These are phyloP conservation scores for Australoheros scitulus DNA, from an alignment of 2,113 vertebrate genomes.

Conservation along the genomic window DNA sequence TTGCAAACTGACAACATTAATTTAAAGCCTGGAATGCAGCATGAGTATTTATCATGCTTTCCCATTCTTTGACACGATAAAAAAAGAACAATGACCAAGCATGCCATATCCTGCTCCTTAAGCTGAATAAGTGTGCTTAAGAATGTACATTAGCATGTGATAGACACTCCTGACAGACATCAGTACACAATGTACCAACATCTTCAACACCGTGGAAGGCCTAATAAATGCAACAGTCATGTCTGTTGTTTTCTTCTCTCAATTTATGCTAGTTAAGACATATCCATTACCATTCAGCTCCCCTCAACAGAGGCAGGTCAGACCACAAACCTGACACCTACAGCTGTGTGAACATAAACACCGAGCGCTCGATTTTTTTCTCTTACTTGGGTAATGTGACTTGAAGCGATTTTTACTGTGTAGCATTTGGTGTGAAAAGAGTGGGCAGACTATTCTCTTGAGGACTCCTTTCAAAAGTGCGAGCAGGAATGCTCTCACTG, in stretches of 20 bases:
- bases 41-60: not conserved
- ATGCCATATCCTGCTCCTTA: conserved; percentile 1
- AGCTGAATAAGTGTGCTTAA: not conserved
- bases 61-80: not conserved
- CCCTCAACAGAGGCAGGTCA: conserved; percentile 13
- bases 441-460: conserved; percentile 21
- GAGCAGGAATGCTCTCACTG: not conserved
- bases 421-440: conserved; percentile 36
- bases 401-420: conserved; percentile 13
- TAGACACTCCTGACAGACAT: not conserved
- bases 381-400: not conserved
- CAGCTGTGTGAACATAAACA: not conserved
- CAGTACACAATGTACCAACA: not conserved
- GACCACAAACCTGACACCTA: not conserved
- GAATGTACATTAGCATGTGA: not conserved
- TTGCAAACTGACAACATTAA: not conserved
- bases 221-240: conserved; percentile 20
- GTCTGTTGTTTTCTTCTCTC: conserved; percentile 14
- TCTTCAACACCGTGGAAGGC: not conserved
- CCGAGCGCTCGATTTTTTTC: not conserved
- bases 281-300: conserved; percentile 23
- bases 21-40: not conserved
- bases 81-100: not conserved
- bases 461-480: not conserved
- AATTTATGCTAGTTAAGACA: conserved; percentile 2